Conservation (phyloP, 2,113 vertebrate species). For the Lipophrys pholis region DNA sequence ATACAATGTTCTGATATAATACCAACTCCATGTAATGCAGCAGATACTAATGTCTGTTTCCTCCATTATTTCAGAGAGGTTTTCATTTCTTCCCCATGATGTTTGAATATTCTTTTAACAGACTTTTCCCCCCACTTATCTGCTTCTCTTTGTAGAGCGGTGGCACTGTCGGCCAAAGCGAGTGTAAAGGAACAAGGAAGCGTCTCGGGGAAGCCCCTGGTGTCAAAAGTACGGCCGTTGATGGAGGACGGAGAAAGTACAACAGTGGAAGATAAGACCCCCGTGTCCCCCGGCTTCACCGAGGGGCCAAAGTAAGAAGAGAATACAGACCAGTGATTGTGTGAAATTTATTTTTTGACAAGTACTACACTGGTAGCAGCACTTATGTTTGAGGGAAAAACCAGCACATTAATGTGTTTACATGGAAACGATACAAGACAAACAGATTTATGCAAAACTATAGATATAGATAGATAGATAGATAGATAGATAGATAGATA, state of each 20-base stretch:
- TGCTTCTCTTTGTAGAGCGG: conserved; percentile 32
- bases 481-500: too few species aligned
- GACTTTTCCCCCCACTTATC: neutral
- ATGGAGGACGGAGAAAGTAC: conserved; percentile 47
- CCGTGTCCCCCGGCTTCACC: neutral
- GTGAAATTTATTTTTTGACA: neutral
- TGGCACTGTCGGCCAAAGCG: conserved; percentile 46
- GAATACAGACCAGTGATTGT: neutral
- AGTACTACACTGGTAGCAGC: neutral
- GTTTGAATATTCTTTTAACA: too few species aligned
- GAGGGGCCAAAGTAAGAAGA: conserved; percentile 52
- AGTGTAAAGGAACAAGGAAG: conserved; percentile 38
- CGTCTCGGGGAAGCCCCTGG: conserved; percentile 54
- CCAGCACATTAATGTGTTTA: neutral
- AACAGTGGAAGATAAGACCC: conserved; percentile 21
- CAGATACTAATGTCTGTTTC: too few species aligned
- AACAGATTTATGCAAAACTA: neutral
- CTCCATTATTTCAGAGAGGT: too few species aligned
- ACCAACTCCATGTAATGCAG: too few species aligned
- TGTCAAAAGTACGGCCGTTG: conserved; percentile 75
- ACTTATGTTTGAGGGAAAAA: neutral
- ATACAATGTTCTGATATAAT: too few species aligned
- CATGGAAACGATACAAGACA: neutral
- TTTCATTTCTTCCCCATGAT: too few species aligned
- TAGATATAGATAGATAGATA: too few species aligned